Conservation (phyloP, 2,797 vertebrate species). For the Psittacula echo region DNA sequence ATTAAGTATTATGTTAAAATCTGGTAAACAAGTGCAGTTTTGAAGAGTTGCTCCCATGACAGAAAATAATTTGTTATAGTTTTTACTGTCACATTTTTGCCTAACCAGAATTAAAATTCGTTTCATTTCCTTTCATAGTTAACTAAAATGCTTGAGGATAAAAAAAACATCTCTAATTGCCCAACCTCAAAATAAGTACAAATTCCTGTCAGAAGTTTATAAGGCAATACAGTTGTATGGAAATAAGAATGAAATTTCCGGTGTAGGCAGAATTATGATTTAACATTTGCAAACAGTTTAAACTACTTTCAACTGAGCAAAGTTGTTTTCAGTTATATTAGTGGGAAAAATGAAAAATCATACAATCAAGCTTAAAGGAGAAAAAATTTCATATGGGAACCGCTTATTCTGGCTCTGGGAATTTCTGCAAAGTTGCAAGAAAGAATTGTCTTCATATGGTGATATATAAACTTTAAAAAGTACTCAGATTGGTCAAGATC, state of each 20-base stretch:
- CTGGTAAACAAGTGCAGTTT: not conserved
- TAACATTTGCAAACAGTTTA: constrained; percentile 12
- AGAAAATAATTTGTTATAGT: not conserved
- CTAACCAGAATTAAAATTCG: not conserved
- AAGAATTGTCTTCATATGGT: not conserved
- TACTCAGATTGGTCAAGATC: not conserved
- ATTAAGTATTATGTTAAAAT: not conserved
- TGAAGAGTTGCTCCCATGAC: not conserved
- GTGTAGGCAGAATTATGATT: not conserved
- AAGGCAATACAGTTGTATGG: not conserved
- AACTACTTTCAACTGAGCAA: constrained; percentile 5
- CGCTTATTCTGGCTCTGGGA: not conserved
- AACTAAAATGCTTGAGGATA: not conserved
- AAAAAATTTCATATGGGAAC: not conserved
- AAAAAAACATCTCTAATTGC: not conserved
- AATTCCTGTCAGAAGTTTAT: not conserved
- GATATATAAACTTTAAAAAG: not conserved
- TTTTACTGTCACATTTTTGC: not conserved
- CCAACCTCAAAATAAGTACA: not conserved
- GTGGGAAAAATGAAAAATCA: not conserved
- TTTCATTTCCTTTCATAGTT: not conserved
- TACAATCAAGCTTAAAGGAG: not conserved
- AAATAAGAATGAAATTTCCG: not conserved
- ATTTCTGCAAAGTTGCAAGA: not conserved
- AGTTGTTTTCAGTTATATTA: not conserved